A percentile compares a stretch with the other conserved stretches of the same genome.
These are phyloP conservation scores for Megastigmus dorsalis DNA, from an alignment of 2,888 invertebrate genomes.

Conservation along the genomic window DNA sequence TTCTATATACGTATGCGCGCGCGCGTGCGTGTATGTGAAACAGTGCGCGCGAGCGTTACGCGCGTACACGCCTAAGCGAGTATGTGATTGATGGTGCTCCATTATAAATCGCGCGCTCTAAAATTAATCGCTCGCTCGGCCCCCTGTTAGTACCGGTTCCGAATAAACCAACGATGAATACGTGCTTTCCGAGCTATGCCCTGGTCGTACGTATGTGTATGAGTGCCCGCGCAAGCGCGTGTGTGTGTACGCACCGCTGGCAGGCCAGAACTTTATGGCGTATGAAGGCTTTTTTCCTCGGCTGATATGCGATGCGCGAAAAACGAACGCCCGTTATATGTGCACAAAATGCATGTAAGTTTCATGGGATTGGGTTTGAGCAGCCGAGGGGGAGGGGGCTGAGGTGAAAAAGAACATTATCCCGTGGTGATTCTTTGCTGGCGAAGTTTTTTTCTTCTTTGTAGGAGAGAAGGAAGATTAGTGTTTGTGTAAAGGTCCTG, in stretches of 20 bases:
- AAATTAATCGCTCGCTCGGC: slow-evolving; percentile 66
- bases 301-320: not conserved
- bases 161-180: slow-evolving; percentile 64
- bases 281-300: slow-evolving; percentile 1
- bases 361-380: slow-evolving; percentile 8
- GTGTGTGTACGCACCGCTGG: slow-evolving; percentile 3
- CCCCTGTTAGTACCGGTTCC: slow-evolving; percentile 55
- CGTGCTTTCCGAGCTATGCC: slow-evolving; percentile 63
- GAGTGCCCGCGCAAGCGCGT: slow-evolving; percentile 49
- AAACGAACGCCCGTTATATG: not conserved
- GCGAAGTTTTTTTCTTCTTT: not conserved
- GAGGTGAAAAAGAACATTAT: slow-evolving; percentile 17
- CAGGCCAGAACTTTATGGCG: not conserved
- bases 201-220: too few species aligned
- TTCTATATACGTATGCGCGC: not conserved
- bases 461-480: too few species aligned
- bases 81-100: slow-evolving; percentile 69
- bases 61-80: slow-evolving; percentile 58
- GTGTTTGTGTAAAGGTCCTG: too few species aligned
- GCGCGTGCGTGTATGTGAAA: not conserved
- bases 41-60: not conserved
- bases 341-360: slow-evolving; percentile 13
- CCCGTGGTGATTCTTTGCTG: not conserved
- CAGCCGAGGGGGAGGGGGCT: too few species aligned
- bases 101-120: slow-evolving; percentile 68